Evolutionary conservation across 2,888 invertebrate species (phyloP), one percentile per base, ranked within the genome.

Genomic region (Nemotelus nigrinus): DNA sequence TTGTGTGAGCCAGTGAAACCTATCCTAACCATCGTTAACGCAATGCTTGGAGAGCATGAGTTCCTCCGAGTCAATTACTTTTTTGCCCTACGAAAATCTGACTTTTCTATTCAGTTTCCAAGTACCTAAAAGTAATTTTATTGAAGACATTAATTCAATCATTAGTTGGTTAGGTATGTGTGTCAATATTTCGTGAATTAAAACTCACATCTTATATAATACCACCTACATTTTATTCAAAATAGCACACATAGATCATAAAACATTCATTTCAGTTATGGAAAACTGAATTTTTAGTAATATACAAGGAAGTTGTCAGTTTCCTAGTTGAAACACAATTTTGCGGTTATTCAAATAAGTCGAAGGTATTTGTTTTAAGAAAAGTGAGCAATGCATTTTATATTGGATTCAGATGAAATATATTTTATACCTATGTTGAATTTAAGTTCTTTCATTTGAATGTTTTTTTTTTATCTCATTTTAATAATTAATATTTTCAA

Each of bases 181-280:
- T 25, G 25, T 25, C 25, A 25, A 25, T 25, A 25, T 25, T 25
- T 25, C 25, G 25, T 25, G 25, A 25, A 25, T 25, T 25, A 57
- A 4, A 10, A 25, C 25, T 8, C 58, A 25, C 44, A 67, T 67
- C 58, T 63, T 45, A 10, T 76, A 4, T 79, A 80, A 78, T 80
- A 80, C 80, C 80, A 81, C 80, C 81, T 81, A 81, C 81, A 81
- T 75, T 81, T 81, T 79, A 80, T 81, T 83, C 82, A 84, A 83
- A 83, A 83, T 83, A 84, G 83, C 83, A 84, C 83, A 84, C 83
- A 82, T 82, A 84, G 83, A 83, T 82, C 76, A 71, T 78, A 74
- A 72, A 78, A 77, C 77, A 77, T 67, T 78, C 77, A 65, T 57
- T 65, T 77, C 74, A 77, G 55, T 77, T 77, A 48, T 74, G 50